Evolutionary conservation across 2,888 invertebrate genomes (phyloP), one percentile per base, ranked within the genome.

Genomic region (Drosophila histrio): DNA sequence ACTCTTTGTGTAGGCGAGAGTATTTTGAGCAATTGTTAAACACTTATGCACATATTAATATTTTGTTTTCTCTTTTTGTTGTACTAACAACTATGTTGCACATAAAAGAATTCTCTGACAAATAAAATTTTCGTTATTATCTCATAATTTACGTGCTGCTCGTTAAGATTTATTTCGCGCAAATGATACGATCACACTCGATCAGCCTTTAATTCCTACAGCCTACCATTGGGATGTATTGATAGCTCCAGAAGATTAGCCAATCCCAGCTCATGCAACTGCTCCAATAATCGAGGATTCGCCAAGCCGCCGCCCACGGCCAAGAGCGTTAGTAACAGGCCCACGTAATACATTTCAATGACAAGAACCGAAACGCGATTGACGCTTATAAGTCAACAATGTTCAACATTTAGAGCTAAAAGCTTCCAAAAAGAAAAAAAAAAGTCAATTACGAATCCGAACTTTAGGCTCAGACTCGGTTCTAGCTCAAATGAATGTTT

Each of bases 151-250:
- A n/a, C n/a, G n/a, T n/a, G n/a, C n/a, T n/a, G n/a, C n/a, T n/a
- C n/a, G n/a, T n/a, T n/a, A n/a, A n/a, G n/a, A n/a, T n/a, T n/a
- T n/a, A n/a, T n/a, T n/a, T n/a, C n/a, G n/a, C n/a, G n/a, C n/a
- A n/a, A n/a, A n/a, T n/a, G n/a, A n/a, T n/a, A n/a, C n/a, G n/a
- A n/a, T n/a, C n/a, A n/a, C n/a, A n/a, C n/a, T 30, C 30, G 13
- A 22, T 39, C 39, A 22, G 6, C 15, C 43, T 4, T 5, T 9
- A 43, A 8, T 13, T 1, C 7, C 24, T 9, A 5, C 13, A 15
- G 5, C 70, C 57, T 21, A 87, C 84, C 88, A 62, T 70, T 79
- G 1, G 79, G 83, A 3, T 73, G 67, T 9, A 67, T 8, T 4
- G 24, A 24, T 22, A 74, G 69, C 36, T 79, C 80, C 0, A 87